Conservation (phyloP, 1,140 invertebrate genomes). For the Temnothorax nylanderi region DNA sequence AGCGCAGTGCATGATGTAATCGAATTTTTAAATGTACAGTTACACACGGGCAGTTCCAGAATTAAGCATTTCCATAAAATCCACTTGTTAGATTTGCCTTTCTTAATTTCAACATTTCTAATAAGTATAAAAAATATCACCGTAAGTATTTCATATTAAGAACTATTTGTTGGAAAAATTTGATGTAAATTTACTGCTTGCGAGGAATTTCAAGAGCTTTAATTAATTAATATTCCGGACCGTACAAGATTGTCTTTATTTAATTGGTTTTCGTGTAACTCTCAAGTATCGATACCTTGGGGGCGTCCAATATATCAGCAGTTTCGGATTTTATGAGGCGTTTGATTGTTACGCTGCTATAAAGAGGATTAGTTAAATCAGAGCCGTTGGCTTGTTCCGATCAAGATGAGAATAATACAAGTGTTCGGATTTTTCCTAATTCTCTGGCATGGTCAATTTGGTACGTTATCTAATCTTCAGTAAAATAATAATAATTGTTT, state of each 20-base stretch:
- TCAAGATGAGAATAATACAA: slow-evolving; percentile 62
- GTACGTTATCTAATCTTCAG: slow-evolving; percentile 47
- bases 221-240: background rate
- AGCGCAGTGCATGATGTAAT: background rate
- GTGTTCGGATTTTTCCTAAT: slow-evolving; percentile 43
- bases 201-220: background rate
- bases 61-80: too few relatives aligned
- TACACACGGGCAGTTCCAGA: too few relatives aligned
- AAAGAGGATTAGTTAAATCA: slow-evolving; percentile 60
- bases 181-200: background rate
- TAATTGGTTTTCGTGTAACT: background rate
- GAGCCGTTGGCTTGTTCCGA: slow-evolving; percentile 55
- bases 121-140: background rate
- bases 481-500: slow-evolving; percentile 1
- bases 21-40: background rate
- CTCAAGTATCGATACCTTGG: slow-evolving; percentile 36
- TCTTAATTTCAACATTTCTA: background rate
- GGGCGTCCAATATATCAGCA: slow-evolving; percentile 65
- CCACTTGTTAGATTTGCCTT: too few relatives aligned
- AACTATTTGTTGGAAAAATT: background rate
- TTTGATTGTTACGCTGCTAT: slow-evolving; percentile 46
- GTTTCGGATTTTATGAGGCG: slow-evolving; percentile 66
- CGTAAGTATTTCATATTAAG: background rate
- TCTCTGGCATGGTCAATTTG: background rate
- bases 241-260: background rate